Conservation (phyloP, 2,113 vertebrate species). For the Poecile atricapillus region DNA sequence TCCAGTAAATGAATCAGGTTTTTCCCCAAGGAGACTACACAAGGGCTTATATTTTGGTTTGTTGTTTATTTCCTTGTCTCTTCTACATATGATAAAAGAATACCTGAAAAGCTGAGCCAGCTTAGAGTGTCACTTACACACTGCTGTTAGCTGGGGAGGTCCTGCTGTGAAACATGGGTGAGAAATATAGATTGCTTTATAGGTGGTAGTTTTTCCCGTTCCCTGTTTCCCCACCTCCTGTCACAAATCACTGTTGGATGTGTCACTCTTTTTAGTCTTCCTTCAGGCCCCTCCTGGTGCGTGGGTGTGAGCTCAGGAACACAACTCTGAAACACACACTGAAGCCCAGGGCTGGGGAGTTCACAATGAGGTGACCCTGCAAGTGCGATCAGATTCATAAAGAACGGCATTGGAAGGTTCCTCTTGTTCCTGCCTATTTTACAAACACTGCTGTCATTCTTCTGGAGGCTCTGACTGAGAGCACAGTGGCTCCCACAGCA, state of each 20-base stretch:
- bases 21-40: not conserved
- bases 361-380: not conserved
- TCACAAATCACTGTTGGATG: not conserved
- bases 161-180: not conserved
- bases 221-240: not conserved
- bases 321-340: not conserved
- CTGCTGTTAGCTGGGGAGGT: not conserved
- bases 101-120: not conserved
- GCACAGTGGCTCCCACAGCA: not conserved
- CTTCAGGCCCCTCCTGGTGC: not conserved
- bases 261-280: not conserved
- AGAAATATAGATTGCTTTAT: not conserved
- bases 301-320: not conserved
- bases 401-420: not conserved
- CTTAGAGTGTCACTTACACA: not conserved
- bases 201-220: not conserved
- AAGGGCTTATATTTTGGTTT: not conserved
- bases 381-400: conserved; percentile 3
- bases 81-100: not conserved
- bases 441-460: not conserved
- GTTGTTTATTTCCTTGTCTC: not conserved
- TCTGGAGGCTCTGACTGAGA: not conserved
- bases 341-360: not conserved
- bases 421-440: not conserved
- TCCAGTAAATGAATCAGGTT: not conserved